Percentiles rank a stretch among this genome's conserved stretches.
Evolutionary conservation across 2,888 invertebrate genomes (phyloP).

Genomic region (Unio delphinus): DNA sequence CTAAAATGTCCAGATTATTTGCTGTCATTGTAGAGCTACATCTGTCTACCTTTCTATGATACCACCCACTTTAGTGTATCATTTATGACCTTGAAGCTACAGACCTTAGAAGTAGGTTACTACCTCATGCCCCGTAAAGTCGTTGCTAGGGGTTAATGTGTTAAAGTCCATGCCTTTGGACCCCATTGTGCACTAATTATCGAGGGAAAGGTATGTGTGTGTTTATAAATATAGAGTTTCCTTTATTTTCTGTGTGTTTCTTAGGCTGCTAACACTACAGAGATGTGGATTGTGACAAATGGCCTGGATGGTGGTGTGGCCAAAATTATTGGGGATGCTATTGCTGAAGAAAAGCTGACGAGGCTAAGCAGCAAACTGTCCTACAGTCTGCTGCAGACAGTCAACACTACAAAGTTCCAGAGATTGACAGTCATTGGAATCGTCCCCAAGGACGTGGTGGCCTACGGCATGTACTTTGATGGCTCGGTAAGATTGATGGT

Average conservation of each 20-base stretch:
- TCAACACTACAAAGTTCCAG: constrained; percentile 33
- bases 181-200: no score
- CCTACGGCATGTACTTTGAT: constrained; percentile 42
- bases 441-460: constrained; percentile 47
- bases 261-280: constrained; percentile 67
- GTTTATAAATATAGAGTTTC: not conserved
- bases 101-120: no score
- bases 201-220: no score
- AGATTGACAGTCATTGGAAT: constrained; percentile 63
- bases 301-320: constrained; percentile 66
- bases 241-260: constrained; percentile 1
- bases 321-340: constrained; percentile 68
- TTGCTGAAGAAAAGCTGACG: constrained; percentile 59
- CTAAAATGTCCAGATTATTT: no score
- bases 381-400: constrained; percentile 20
- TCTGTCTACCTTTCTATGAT: no score
- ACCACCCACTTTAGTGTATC: no score
- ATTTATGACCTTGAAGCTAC: no score
- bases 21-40: no score
- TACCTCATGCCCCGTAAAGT: no score
- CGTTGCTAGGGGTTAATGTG: no score
- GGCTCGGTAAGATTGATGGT: constrained; percentile 38
- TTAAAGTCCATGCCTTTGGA: no score
- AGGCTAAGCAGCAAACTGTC: constrained; percentile 37
- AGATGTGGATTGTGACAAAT: constrained; percentile 69